Evolutionary conservation across 2,113 vertebrate species (phyloP), one percentile per base, ranked within the genome.

Genomic region (Felis chaus): DNA sequence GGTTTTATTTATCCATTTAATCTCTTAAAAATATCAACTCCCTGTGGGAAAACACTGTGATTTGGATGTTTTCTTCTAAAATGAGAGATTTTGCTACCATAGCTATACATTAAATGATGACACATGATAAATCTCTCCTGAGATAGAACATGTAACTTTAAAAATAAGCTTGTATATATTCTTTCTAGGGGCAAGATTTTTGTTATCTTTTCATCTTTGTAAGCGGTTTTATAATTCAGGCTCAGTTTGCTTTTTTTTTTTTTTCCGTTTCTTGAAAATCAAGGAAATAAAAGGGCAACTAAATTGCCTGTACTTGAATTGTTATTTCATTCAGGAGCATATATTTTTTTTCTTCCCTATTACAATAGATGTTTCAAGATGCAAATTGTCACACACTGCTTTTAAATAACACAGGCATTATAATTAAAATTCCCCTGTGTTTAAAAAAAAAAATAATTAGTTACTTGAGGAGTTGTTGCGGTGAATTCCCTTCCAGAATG

Each of bases 371-470:
- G 91, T 96, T 98, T 97, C 95, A 97, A 93, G 96, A 97, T 97
- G 91, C 85, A 98, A 96, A 98, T 97, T 94, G 90, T 94, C 36
- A 15, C 92, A 92, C 61, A 95, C 71, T 89, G 78, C 88, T 96
- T 97, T 97, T 97, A 98, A 98, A 98, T 97, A 98, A 98, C 41
- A 80, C 57, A 87, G 79, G 95, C 94, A 89, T 98, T 97, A 95
- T 96, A 98, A 98, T 97, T 98, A 98, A 95, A 98, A 97, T 96
- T 94, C 96, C 76, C 96, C 53, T 81, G 94, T 97, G 96, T 95
- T 96, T 57, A 68, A 90, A 91, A 95, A 85, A 85, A 93, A 95
- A 87, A 96, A 97, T 89, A 96, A 97, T 96, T 97, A 97, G 95
- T 96, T 97, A 95, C 94, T 94, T 73, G 90, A 97, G 78, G 94